Evolutionary conservation across 2,113 vertebrate genomes (phyloP).

Genomic region (Mobula hypostoma): DNA sequence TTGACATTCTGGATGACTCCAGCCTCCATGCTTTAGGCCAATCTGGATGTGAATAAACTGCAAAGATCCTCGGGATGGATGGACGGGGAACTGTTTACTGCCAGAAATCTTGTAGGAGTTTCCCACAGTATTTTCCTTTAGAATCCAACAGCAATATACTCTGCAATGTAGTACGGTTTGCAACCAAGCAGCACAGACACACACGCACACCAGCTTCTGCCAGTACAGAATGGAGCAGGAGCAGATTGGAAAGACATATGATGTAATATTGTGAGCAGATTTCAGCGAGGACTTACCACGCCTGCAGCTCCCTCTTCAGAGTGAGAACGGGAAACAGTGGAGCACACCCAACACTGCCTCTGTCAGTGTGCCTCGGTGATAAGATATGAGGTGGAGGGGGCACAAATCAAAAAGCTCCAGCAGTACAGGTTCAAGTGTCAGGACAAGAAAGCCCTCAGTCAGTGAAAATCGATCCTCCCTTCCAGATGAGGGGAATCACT

Average conservation of each 20-base stretch:
- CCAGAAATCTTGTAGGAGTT: neutral
- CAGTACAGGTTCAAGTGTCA: neutral
- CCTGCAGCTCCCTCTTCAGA: neutral
- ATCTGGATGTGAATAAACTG: neutral
- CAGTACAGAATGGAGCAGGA: neutral
- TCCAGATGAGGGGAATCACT: neutral
- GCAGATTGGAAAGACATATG: neutral
- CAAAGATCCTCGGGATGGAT: too few relatives aligned
- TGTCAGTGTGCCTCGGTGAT: neutral
- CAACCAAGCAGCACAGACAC: neutral
- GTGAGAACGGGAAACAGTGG: neutral
- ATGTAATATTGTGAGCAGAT: neutral
- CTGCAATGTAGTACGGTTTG: neutral
- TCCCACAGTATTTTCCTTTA: neutral
- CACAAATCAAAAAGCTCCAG: neutral
- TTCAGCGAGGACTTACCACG: neutral
- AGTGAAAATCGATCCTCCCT: neutral
- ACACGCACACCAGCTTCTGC: neutral
- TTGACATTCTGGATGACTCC: neutral
- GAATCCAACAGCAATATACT: neutral
- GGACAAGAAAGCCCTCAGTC: neutral
- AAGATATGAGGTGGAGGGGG: neutral
- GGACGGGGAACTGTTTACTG: neutral
- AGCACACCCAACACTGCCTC: neutral
- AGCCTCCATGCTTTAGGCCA: neutral